Evolutionary conservation across 2,888 invertebrate species (phyloP).

Genomic region (Acheta domesticus): DNA sequence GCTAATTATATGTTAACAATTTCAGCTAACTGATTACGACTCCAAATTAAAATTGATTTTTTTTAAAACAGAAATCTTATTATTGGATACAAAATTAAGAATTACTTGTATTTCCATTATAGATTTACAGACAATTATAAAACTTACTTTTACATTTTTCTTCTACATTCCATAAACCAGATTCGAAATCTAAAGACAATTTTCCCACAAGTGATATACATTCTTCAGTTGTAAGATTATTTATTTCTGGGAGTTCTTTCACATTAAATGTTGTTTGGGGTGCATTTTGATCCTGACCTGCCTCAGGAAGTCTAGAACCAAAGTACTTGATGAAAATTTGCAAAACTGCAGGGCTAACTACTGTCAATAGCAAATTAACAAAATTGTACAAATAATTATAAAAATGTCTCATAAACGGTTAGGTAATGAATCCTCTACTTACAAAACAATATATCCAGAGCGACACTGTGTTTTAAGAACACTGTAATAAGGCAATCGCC

Average conservation of each 20-base stretch:
- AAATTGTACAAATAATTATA: not conserved
- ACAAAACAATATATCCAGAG: slow-evolving; percentile 69
- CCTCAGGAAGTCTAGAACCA: slow-evolving; percentile 52
- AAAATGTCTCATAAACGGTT: not conserved
- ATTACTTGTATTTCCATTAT: slow-evolving; percentile 35
- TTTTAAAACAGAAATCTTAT: not conserved
- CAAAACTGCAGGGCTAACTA: not conserved
- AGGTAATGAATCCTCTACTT: slow-evolving; percentile 48
- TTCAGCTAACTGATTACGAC: too few relatives aligned
- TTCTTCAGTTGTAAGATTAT: slow-evolving; percentile 74
- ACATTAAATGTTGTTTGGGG: slow-evolving; percentile 68
- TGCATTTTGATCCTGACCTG: slow-evolving; percentile 70
- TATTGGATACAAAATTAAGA: not conserved
- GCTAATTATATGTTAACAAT: too few relatives aligned
- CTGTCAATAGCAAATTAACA: not conserved
- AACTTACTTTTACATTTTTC: slow-evolving; percentile 50
- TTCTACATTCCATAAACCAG: slow-evolving; percentile 67
- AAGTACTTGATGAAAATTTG: slow-evolving; percentile 21
- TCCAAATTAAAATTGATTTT: too few relatives aligned
- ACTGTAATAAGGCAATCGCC: not conserved
- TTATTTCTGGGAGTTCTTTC: slow-evolving; percentile 76
- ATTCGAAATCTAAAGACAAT: slow-evolving; percentile 77
- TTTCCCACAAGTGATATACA: slow-evolving; percentile 81
- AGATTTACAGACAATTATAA: too few relatives aligned
- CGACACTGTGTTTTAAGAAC: slow-evolving; percentile 42